Evolutionary conservation across 2,797 vertebrate species (phyloP).

Genomic region (Aphelocoma californica): DNA sequence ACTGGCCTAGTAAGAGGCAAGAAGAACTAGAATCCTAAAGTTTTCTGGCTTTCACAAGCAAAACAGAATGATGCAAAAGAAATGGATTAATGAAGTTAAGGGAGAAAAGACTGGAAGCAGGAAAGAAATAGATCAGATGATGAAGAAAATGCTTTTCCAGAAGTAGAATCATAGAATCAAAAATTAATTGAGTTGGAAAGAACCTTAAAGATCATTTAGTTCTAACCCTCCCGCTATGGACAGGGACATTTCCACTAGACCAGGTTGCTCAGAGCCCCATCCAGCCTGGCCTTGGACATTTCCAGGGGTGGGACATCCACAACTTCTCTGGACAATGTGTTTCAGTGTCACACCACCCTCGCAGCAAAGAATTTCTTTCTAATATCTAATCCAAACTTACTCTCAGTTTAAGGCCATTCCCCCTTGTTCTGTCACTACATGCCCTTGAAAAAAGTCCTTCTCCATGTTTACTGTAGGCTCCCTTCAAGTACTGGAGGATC

Average conservation of each 20-base stretch:
- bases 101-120: neutral
- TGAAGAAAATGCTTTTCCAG: neutral
- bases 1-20: neutral
- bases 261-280: neutral
- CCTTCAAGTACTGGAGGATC: neutral
- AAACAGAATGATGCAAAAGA: neutral
- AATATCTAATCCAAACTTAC: neutral
- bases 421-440: neutral
- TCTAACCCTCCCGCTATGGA: neutral
- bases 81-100: neutral
- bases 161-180: neutral
- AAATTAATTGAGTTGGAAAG: neutral
- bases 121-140: neutral
- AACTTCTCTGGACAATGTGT: neutral
- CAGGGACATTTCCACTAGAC: neutral
- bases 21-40: neutral
- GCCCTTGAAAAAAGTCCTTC: neutral
- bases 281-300: neutral
- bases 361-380: neutral
- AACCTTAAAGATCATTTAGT: neutral
- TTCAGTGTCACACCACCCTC: neutral
- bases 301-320: neutral
- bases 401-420: rapidly evolving
- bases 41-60: neutral
- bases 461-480: neutral